Evolutionary conservation across 1,140 invertebrate genomes (phyloP), one percentile per base, ranked within the genome.

Genomic region (Ephestia elutella): DNA sequence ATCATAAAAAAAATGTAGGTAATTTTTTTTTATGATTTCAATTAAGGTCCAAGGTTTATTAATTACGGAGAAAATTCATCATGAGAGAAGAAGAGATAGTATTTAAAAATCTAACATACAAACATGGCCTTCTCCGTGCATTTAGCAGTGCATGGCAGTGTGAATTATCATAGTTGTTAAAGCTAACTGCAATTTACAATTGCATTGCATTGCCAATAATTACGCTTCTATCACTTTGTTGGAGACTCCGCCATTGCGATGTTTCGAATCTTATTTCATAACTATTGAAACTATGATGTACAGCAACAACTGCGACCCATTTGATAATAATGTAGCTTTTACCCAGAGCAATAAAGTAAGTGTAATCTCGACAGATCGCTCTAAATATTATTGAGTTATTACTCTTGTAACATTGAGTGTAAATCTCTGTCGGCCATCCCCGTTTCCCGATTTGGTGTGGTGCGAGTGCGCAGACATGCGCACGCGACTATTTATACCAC

Each of bases 381-480:
- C 38, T 44, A 15, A 44, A 44, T 44, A 44, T n/a, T 44, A 44
- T 15, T 44, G 38, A 15, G 15, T 44, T 44, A 44, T 44, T 44
- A 15, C 13, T 13, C 38, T 44, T 15, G 38, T 44, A 44, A 44
- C 38, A 44, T 44, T 44, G 38, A 44, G 5, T 44, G 38, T 17
- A 44, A 44, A 44, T 44, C 38, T 44, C 38, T 71, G 70, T 72
- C 71, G 57, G 64, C 59, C 68, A 73, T 73, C 75, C 68, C 66
- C 72, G 73, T 76, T 71, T 81, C 82, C 82, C 78, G 61, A 85
- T 85, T 82, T 78, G 80, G 82, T 65, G 70, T 67, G 79, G 62
- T 50, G 63, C 65, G 65, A 63, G 66, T 59, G 70, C 65, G 65
- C 68, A 50, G 69, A 71, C 67, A 73, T 70, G 72, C 75, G 73